Base-by-base conservation (phyloP, 2,888 invertebrate species). In the Catocala sponsa region DNA sequence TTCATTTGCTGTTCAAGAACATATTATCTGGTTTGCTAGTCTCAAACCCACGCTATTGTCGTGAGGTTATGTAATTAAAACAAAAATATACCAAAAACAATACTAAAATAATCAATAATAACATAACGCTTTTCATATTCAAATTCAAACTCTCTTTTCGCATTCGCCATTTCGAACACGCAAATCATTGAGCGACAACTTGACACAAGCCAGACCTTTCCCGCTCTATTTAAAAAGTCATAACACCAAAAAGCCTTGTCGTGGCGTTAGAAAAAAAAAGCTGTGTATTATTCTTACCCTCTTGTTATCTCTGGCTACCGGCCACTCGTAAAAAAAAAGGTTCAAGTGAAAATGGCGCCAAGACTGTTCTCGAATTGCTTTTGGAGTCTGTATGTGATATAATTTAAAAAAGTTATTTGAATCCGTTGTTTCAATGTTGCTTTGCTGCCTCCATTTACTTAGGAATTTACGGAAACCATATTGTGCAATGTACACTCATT, bases 251-350 rank as follows among this genome's bases (percentile, higher is more conserved):
- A 73, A 67, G 52, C 56, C 54, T 58, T 47, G 62, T 55, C 48
- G 13, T 5, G 33, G 42, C 64, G 64, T 71, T 67, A 72, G 49
- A 68, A 47, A 59, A 65, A 76, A 72, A 75, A 70, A 52, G 51
- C 55, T 25, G 15, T 15, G 50, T 55, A 60, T 51, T 73, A 67
- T 65, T 68, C 64, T 64, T 60, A 43, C 57, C 46, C 58, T 33
- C 41, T 38, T 42, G 69, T 78, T 78, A 73, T 76, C 78, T 76
- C 11, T 58, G 52, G 68, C 78, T 78, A 78, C 76, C 76, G 76
- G 73, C 67, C 53, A 33, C 53, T 64, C 54, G 63, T 70, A 74
- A 77, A 76, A 76, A 63, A 52, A 64, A 68, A 68, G 70, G 62
- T 50, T 38, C 53, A 56, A 63, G 58, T 62, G 62, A 64, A 75